These are phyloP conservation scores for Pomacea maculata DNA, from an alignment of 1,140 invertebrate species.

Conservation along the genomic window DNA sequence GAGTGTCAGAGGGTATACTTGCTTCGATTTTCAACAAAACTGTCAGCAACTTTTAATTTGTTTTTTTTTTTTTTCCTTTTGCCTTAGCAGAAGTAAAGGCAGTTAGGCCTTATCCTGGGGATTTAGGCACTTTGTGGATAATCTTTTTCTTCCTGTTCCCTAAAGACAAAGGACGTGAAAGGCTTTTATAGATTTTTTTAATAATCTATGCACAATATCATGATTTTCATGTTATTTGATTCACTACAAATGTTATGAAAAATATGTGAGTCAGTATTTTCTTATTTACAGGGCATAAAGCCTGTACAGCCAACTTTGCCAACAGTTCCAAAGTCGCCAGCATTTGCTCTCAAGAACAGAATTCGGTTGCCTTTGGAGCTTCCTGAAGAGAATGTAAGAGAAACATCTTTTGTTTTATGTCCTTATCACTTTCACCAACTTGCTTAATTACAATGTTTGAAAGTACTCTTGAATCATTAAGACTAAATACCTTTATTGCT, in stretches of 20 bases:
- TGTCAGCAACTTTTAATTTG: background rate
- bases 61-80: background rate
- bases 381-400: conserved; percentile 36
- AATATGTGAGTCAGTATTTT: too few relatives aligned
- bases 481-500: too few relatives aligned
- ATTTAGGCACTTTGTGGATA: too few relatives aligned
- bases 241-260: too few relatives aligned
- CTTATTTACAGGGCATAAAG: conserved; percentile 54
- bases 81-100: background rate
- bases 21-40: background rate
- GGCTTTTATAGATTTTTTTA: too few relatives aligned
- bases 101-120: too few relatives aligned
- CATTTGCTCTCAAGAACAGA: conserved; percentile 59
- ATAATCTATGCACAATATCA: too few relatives aligned
- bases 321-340: conserved; percentile 59
- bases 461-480: too few relatives aligned
- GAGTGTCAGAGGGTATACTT: background rate
- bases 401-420: background rate
- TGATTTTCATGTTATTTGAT: too few relatives aligned
- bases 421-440: background rate
- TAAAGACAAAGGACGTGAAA: too few relatives aligned
- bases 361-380: conserved; percentile 45
- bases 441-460: background rate
- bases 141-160: too few relatives aligned
- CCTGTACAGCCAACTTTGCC: conserved; percentile 43